A percentile compares a stretch with the other conserved stretches of the same genome.
These are phyloP conservation scores for Heliocidaris erythrogramma DNA, from an alignment of 35 echinoderm and acorn worm species.

Conservation along the genomic window DNA sequence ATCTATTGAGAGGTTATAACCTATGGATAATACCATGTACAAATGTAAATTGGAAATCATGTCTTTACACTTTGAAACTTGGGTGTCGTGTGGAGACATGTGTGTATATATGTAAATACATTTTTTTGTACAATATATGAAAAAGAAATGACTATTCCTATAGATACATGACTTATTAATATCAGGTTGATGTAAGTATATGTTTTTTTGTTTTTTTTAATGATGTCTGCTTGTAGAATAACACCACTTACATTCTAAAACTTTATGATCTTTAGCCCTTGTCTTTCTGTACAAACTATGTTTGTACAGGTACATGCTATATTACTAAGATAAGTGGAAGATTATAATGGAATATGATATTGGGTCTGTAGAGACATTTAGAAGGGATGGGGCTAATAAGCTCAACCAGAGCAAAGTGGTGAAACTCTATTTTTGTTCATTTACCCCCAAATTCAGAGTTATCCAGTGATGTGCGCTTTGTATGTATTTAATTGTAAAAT, in stretches of 20 bases:
- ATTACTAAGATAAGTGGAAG: background rate
- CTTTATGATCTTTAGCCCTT: background rate
- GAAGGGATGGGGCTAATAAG: background rate
- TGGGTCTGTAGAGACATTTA: background rate
- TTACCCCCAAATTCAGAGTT: too few relatives aligned
- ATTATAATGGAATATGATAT: background rate
- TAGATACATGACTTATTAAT: conserved; percentile 29
- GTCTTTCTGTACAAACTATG: conserved; percentile 38
- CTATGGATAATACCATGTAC: conserved; percentile 21
- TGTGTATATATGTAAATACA: conserved; percentile 42
- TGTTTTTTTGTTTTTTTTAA: background rate
- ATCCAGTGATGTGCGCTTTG: too few relatives aligned
- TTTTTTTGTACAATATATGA: conserved; percentile 6
- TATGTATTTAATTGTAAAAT: conserved; percentile 5
- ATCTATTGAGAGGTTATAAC: background rate
- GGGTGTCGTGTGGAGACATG: conserved; percentile 6
- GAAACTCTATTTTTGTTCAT: too few relatives aligned
- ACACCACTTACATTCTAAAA: background rate
- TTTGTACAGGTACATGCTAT: conserved; percentile 23
- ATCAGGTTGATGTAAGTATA: background rate
- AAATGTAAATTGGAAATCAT: conserved; percentile 46
- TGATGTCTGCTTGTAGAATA: background rate
- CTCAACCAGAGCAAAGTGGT: too few relatives aligned
- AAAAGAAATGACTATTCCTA: background rate
- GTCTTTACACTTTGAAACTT: conserved; percentile 28